These are phyloP conservation scores for Channa maculata DNA, from an alignment of 2,113 vertebrate species.

Conservation along the genomic window DNA sequence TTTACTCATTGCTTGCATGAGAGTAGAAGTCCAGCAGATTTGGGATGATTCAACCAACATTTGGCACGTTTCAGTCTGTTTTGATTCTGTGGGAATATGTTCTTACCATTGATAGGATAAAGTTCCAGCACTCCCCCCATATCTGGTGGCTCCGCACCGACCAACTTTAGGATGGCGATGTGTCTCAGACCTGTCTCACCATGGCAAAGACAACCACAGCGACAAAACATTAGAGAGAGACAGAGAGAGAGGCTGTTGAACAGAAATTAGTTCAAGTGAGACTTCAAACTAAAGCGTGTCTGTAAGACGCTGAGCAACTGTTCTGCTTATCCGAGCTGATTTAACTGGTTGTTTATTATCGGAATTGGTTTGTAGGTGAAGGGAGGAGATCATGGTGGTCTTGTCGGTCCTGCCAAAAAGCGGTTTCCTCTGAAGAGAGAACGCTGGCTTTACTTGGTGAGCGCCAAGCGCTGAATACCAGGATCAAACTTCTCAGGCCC, in stretches of 20 bases:
- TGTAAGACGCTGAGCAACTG: conserved; percentile 9
- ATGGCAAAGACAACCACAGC: conserved; percentile 31
- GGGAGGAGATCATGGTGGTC: conserved; percentile 42
- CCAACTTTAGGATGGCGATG: conserved; percentile 93
- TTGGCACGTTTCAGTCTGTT: no score
- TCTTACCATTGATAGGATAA: conserved; percentile 97
- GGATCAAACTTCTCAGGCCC: conserved; percentile 53
- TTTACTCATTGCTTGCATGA: no score
- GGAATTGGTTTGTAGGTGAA: conserved; percentile 31
- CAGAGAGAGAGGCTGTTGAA: conserved; percentile 16
- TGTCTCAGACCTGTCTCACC: conserved; percentile 90
- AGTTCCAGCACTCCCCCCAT: conserved; percentile 93
- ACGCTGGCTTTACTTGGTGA: conserved; percentile 37
- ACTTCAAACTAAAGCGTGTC: background rate
- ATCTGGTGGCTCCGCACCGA: conserved; percentile 86
- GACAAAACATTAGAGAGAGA: conserved; percentile 26
- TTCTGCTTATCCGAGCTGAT: conserved; percentile 1
- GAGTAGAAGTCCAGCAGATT: no score
- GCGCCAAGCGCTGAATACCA: conserved; percentile 61
- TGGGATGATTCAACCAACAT: no score
- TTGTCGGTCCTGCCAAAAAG: conserved; percentile 37
- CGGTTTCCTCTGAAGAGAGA: conserved; percentile 59
- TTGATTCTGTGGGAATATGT: background rate
- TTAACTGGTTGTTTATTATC: conserved; percentile 43
- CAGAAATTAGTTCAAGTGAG: background rate